Evolutionary conservation across 2,113 vertebrate species (phyloP), one percentile per base, ranked within the genome.

Genomic region (Fregetta grallaria): DNA sequence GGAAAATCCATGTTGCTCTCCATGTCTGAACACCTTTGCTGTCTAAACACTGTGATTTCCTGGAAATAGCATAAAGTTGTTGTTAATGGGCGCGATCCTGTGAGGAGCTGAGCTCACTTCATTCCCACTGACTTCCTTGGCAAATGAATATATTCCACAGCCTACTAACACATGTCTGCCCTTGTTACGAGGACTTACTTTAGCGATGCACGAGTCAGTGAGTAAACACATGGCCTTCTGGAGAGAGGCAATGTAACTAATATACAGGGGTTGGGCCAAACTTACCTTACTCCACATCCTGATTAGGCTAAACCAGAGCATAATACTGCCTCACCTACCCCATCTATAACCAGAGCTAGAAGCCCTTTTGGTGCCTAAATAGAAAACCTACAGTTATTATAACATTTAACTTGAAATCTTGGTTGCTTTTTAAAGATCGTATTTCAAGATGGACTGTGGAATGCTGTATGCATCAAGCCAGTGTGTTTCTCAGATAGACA

Each of bases 341-440:
- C 6, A 0, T 19, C 52, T 36, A 5, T 30, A 16, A 3, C 10
- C 63, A 53, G 42, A 65, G 53, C 52, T 76, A 40, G 40, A 8
- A 80, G 40, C 22, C 73, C 15, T 8, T 13, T 36, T 55, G 50
- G 40, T 36, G 10, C 74, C 73, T 20, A 7, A 4, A 0, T 0
- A 30, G 63, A 49, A 68, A 13, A 29, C 23, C 25, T 34, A 20
- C 70, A 65, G 44, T 55, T 50, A 6, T 25, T 44, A 2, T 20
- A 59, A 9, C 61, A 5, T 32, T 12, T 25, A 20, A 52, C 47
- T 62, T 36, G 47, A 32, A 56, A 7, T 20, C 68, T 44, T 22
- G 3, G n/a, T 5, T 36, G 78, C 21, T 71, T 58, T 74, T 45
- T 15, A 5, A 58, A 58, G 71, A 2, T 9, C 4, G 0, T 27